Base-by-base conservation (phyloP, 2,797 vertebrate genomes). In the Pangasius macronema region DNA sequence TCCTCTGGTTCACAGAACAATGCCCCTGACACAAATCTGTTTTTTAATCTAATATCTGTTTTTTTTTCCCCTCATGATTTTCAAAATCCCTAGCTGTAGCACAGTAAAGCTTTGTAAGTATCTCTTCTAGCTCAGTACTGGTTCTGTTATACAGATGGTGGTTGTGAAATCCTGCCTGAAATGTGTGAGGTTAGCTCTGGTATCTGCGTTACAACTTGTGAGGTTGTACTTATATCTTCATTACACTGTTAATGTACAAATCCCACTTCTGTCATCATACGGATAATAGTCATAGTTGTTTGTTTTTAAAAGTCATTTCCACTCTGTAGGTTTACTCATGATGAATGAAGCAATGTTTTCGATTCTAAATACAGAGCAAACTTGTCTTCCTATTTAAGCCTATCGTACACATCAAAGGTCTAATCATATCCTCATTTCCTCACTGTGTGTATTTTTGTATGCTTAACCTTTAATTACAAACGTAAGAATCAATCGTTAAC, bases 401-500 rank as follows among this genome's bases (percentile, higher is more conserved):
- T 90, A 92, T 94, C 86, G 89, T 88, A 89, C 76, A 92, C 91
- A 92, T 93, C 93, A 94, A 93, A 94, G 87, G 88, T 86, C 91
- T 95, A 94, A 95, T 94, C 93, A 94, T 92, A 94, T 93, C 91
- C 93, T 89, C 84, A 82, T 93, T 93, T 89, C 89, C 82, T 70
- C 72, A 73, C 91, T 83, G 86, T 86, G 91, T 92, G 92, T 95
- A 96, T 95, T 96, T 94, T 91, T 82, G 92, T 93, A 91, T 30
- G 49, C 86, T 88, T 72, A 94, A 94, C 93, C 95, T 95, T 94
- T 95, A 94, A 96, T 96, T 95, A 94, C 86, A 82, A 57, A 91
- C 90, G 89, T 90, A 87, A 91, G 91, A 93, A 94, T 95, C 92
- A 93, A 91, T 94, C 93, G 91, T 82, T 89, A 83, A 91, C 92